Conservation (phyloP, 2,888 invertebrate species). For the Girardia tigrina region DNA sequence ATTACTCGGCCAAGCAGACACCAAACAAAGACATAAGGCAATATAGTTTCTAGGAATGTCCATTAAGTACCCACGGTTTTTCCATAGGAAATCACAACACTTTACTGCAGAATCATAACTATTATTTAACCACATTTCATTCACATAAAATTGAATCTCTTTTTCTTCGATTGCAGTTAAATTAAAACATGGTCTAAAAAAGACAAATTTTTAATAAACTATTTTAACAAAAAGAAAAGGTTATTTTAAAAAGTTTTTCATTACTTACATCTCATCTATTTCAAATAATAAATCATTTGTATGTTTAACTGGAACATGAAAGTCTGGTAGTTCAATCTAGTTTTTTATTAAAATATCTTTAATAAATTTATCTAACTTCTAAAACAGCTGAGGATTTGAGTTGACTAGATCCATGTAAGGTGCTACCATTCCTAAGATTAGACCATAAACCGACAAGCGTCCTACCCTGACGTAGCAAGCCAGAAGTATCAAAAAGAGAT, state of each 20-base stretch:
- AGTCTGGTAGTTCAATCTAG: not conserved
- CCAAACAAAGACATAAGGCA: not conserved
- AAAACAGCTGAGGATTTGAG: not conserved
- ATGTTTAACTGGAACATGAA: constrained; percentile 7
- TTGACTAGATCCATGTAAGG: not conserved
- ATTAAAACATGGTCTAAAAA: not conserved
- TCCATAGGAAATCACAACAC: not conserved
- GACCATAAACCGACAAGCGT: not conserved
- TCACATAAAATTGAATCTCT: not conserved
- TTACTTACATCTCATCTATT: not conserved
- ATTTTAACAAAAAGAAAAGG: too few relatives aligned
- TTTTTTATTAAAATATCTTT: not conserved
- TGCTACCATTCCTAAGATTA: not conserved
- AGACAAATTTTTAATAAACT: too few relatives aligned
- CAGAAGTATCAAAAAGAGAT: not conserved
- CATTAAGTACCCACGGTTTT: not conserved
- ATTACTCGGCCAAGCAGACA: not conserved
- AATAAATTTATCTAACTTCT: not conserved
- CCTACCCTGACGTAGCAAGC: not conserved
- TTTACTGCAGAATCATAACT: not conserved
- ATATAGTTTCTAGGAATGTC: not conserved
- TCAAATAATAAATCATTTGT: not conserved
- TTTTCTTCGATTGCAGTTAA: not conserved
- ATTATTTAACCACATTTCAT: not conserved
- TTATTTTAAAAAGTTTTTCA: too few relatives aligned